These are phyloP conservation scores for Xestia rhomboidea DNA, from an alignment of 2,888 invertebrate species.

Conservation along the genomic window DNA sequence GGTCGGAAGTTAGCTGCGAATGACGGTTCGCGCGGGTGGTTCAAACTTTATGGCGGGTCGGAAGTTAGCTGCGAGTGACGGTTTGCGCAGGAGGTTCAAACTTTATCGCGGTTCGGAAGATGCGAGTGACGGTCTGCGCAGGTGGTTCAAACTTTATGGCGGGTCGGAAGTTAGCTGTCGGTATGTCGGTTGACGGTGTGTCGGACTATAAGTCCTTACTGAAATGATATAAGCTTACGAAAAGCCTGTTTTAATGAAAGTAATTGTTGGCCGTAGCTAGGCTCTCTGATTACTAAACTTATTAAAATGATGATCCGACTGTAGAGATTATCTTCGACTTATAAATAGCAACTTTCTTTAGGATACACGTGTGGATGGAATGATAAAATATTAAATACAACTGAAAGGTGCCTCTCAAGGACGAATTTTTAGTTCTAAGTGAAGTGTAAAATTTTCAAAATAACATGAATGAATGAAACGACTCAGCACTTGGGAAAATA, in stretches of 20 bases:
- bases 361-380: not conserved
- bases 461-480: conserved; percentile 18
- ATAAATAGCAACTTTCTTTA: not conserved
- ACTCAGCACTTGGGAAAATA: conserved; percentile 8
- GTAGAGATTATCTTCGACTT: not conserved
- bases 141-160: no score
- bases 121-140: no score
- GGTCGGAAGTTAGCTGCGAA: no score
- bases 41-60: no score
- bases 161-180: no score
- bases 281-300: not conserved
- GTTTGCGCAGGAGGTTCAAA: no score
- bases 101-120: no score
- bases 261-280: not conserved
- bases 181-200: no score
- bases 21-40: no score
- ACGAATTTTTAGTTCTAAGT: not conserved
- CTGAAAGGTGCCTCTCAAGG: not conserved
- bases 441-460: not conserved
- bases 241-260: not conserved
- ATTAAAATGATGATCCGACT: conserved; percentile 2
- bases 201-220: no score
- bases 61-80: no score
- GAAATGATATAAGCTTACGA: not conserved
- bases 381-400: conserved; percentile 8